A percentile compares a stretch with the other conserved stretches of the same genome.
Conservation (phyloP, 2,797 vertebrate species). For the Dallia pectoralis region DNA sequence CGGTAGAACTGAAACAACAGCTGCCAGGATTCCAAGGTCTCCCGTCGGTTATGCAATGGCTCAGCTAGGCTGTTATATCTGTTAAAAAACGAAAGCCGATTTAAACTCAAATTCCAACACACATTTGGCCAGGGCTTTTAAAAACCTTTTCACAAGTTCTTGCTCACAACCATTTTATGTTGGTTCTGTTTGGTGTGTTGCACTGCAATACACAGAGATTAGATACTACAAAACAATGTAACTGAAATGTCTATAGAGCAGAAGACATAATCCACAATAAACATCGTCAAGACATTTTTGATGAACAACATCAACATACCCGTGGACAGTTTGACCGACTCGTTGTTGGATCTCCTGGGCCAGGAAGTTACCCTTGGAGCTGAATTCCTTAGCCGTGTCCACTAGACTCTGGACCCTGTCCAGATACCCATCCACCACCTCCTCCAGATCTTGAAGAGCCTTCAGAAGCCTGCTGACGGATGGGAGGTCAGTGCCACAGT, state of each 20-base stretch:
- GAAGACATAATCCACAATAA: not conserved
- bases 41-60: slow-evolving; percentile 73
- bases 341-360: slow-evolving; percentile 77
- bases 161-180: not conserved
- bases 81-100: slow-evolving; percentile 4
- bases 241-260: not conserved
- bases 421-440: slow-evolving; percentile 72
- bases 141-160: not conserved
- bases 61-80: slow-evolving; percentile 79
- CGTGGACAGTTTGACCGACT: slow-evolving; percentile 74
- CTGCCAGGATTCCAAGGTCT: slow-evolving; percentile 77
- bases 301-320: slow-evolving; percentile 56
- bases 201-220: not conserved
- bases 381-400: slow-evolving; percentile 70
- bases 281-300: slow-evolving; percentile 1
- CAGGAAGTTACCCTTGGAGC: slow-evolving; percentile 77
- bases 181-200: not conserved
- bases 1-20: slow-evolving; percentile 82
- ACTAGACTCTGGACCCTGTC: slow-evolving; percentile 71
- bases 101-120: too few species aligned
- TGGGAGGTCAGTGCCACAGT: slow-evolving; percentile 67
- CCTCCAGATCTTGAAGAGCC: slow-evolving; percentile 79
- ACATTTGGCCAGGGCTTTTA: not conserved
- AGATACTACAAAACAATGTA: not conserved
- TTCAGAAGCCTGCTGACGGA: slow-evolving; percentile 76